These are phyloP conservation scores for Paguma larvata DNA, from an alignment of 2,797 vertebrate species.

Conservation along the genomic window DNA sequence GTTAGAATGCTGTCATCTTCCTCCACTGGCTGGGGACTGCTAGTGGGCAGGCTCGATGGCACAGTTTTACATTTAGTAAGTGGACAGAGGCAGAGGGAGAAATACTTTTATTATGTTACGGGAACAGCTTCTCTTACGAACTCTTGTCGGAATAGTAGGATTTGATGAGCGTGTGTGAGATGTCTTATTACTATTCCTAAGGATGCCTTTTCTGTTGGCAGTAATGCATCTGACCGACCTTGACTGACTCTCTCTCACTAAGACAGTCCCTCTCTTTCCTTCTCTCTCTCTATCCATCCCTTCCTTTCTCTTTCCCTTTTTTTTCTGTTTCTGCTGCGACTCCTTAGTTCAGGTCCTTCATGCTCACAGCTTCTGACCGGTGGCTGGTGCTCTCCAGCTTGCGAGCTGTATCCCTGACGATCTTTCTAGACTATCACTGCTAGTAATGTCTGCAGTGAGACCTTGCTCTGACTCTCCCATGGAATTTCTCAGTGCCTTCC, in stretches of 20 bases:
- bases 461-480: not conserved
- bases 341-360: not conserved
- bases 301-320: not conserved
- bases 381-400: not conserved
- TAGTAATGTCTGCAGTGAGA: not conserved
- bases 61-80: not conserved
- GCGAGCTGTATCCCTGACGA: not conserved
- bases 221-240: not conserved
- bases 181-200: not conserved
- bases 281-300: not conserved
- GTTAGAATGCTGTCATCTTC: not conserved
- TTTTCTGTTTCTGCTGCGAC: not conserved
- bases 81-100: not conserved
- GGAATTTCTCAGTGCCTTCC: not conserved
- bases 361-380: not conserved
- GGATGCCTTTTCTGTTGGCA: not conserved
- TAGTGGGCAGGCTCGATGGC: accelerated
- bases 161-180: not conserved
- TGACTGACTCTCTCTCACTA: not conserved
- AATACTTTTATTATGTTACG: no score
- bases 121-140: not conserved
- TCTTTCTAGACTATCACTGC: not conserved
- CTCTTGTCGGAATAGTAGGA: not conserved
- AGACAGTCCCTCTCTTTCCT: not conserved
- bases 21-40: not conserved